Base-by-base conservation (phyloP, 2,888 invertebrate genomes). In the Tetheella fluctuosa region DNA sequence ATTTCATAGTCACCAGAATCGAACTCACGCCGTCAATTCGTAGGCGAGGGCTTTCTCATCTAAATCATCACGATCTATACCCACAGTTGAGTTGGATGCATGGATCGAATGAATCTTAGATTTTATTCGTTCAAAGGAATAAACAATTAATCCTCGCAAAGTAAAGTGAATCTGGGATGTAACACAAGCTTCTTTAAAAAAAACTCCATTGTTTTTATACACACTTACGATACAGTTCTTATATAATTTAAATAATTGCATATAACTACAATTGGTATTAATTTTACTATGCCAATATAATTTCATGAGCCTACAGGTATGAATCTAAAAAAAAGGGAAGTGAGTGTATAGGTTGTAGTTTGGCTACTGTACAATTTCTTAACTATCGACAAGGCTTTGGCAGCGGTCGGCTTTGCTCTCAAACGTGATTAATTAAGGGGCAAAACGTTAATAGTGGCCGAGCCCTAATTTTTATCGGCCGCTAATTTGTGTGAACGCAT, bases 401-500 rank as follows among this genome's bases (percentile, higher is more conserved):
- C 13, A 34, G 34, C 55, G 34, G 48, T 48, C 20, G 48, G 55
- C 55, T 55, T 57, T 57, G 25, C 48, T 42, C 25, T 28, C 57
- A 48, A 57, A 57, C 42, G 25, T 57, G 39, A 48, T 28, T 57
- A 57, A 48, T 57, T 25, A 30, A 30, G 17, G 54, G 54, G 30
- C 54, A 30, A 54, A 54, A 55, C 55, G 23, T 52, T 58, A 42
- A 58, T 34, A 34, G 48, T 58, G 23, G 7, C 13, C 17, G 23
- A 20, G 23, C 23, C 54, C n/a, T 39, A 48, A 48, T 42, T 39
- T 54, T 72, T 71, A 74, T 71, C 65, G 64, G 62, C 63, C 62
- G 68, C 68, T 76, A 64, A 70, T 71, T 70, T 66, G 69, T 74
- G 69, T 70, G 70, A 71, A 70, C 67, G 56, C 54, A 58, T 60